Percentiles rank a stretch among this genome's conserved stretches.
These are phyloP conservation scores for Pseudopleuronectes americanus DNA, from an alignment of 2,797 vertebrate species.

Conservation along the genomic window DNA sequence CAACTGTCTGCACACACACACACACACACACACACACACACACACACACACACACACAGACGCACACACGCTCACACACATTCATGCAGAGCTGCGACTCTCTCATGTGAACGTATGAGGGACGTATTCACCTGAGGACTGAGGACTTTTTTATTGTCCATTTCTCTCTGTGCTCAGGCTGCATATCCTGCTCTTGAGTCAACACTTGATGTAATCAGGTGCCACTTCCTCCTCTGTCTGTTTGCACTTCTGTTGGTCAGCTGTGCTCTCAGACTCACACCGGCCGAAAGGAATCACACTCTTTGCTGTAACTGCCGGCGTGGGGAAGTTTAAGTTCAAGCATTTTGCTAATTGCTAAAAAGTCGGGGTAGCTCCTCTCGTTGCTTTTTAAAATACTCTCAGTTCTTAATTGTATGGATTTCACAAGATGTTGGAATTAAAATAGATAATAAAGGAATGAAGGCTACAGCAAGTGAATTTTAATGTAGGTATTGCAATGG, in stretches of 20 bases:
- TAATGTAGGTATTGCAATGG: neutral
- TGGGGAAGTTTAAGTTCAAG: too few species aligned
- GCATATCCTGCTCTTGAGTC: slow-evolving; percentile 69
- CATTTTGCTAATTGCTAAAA: neutral
- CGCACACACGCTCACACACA: slow-evolving; percentile 49
- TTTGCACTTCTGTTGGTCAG: slow-evolving; percentile 58
- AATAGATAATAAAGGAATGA: neutral
- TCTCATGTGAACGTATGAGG: slow-evolving; percentile 31
- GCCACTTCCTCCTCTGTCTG: slow-evolving; percentile 65
- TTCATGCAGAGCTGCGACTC: slow-evolving; percentile 34
- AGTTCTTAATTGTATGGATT: too few species aligned
- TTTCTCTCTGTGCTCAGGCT: slow-evolving; percentile 41
- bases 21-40: slow-evolving; percentile 58
- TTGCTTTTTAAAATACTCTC: too few species aligned
- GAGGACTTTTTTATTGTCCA: slow-evolving; percentile 45
- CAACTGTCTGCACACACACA: slow-evolving; percentile 79
- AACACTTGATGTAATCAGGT: slow-evolving; percentile 73
- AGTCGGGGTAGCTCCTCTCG: neutral
- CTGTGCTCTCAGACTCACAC: slow-evolving; percentile 16
- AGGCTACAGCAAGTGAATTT: neutral
- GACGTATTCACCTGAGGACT: slow-evolving; percentile 47
- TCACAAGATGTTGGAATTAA: neutral
- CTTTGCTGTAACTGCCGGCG: neutral
- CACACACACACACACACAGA: slow-evolving; percentile 44
- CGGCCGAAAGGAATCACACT: neutral